Conservation (phyloP, 2,797 vertebrate species). For the Cossypha caffra region DNA sequence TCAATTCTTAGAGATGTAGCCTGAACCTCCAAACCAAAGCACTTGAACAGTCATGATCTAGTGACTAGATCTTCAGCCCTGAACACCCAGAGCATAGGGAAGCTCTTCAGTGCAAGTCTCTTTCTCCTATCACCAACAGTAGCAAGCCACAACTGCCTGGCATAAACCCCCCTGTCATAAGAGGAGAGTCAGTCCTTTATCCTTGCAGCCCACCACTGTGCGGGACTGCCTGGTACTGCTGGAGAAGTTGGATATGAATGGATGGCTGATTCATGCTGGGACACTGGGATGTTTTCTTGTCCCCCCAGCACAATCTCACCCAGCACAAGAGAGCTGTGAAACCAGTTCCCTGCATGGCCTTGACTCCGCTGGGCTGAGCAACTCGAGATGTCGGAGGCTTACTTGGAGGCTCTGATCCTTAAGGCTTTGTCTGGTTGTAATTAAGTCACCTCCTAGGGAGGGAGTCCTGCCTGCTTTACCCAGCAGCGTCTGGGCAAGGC, state of each 20-base stretch:
- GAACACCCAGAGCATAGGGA: neutral
- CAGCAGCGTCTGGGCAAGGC: neutral
- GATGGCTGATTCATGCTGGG: conserved; percentile 30
- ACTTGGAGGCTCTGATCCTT: neutral
- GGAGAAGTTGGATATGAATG: neutral
- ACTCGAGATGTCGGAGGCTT: neutral
- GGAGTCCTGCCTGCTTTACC: neutral
- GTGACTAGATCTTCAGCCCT: neutral
- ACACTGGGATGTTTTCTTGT: conserved; percentile 49
- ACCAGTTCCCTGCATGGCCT: neutral
- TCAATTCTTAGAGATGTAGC: neutral
- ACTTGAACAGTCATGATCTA: neutral
- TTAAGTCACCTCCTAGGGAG: neutral
- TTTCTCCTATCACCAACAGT: neutral
- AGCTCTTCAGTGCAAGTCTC: neutral
- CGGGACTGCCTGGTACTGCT: conserved; percentile 53
- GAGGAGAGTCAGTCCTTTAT: conserved; percentile 30
- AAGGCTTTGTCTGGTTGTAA: neutral
- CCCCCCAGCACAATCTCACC: neutral
- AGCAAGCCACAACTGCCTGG: neutral
- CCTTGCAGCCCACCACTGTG: neutral
- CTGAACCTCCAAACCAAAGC: neutral
- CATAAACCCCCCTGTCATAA: neutral
- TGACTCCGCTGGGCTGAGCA: neutral
- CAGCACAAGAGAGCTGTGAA: neutral